Evolutionary conservation across 2,113 vertebrate genomes (phyloP), one percentile per base, ranked within the genome.

Genomic region (Beaufortia kweichowensis): DNA sequence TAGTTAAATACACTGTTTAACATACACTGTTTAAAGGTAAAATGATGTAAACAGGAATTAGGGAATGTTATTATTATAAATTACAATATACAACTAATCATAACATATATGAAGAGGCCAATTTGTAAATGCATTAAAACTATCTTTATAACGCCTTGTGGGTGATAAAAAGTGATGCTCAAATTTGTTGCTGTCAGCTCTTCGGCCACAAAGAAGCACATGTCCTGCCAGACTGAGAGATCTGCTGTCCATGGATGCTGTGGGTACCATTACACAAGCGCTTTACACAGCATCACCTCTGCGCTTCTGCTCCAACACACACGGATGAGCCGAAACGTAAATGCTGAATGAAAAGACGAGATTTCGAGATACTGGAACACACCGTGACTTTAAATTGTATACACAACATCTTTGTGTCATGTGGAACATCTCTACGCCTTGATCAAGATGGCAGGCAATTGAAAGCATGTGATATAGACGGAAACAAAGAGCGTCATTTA

Each of bases 401-500:
- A 46, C 17, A 1, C 12, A 43, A 24, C 56, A 73, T 74, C 57
- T 29, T 29, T 56, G 26, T 57, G 50, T 67, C 41, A 23, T 62
- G 33, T 21, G 41, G 19, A 74, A 70, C 33, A 65, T 63, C 31
- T 66, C 23, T 55, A n/a, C 41, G 59, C 64, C 63, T 78, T 62
- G 71, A 81, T 77, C 73, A 79, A 84, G 68, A 84, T 81, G 77
- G 82, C 73, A 84, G 82, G 65, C 60, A 66, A 43, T 19, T 43
- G 14, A 68, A 21, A 69, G 63, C 55, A 68, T 79, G 43, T 73
- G 62, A 81, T 65, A 56, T 11, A 59, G 59, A 17, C 19, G 26
- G 5, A 74, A 62, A 60, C 63, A 64, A 72, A 78, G 60, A 61
- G 28, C 46, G 23, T 43, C 71, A 39, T 29, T n/a, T 5, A 71